A percentile compares a stretch with the other conserved stretches of the same genome.
phyloP scores from a whole-genome alignment of 2,113 vertebrate genomes.

The Gallinago media region DNA sequence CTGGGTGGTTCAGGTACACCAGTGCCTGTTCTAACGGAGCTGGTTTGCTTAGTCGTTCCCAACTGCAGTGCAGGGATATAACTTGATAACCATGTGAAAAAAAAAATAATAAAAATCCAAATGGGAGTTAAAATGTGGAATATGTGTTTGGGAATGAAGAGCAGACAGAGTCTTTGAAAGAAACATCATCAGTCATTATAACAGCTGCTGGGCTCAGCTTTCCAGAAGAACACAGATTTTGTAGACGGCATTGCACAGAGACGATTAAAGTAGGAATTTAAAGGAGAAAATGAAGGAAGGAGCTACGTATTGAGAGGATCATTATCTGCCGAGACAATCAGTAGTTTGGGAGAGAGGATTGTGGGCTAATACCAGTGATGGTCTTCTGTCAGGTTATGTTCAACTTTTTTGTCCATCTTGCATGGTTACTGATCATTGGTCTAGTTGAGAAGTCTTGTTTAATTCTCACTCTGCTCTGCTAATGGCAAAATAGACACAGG shows the following conservation, averaged over 20 bases:
- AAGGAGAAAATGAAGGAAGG: not conserved
- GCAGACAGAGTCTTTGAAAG: not conserved
- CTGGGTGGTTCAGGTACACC: accelerated
- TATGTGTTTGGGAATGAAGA: not conserved
- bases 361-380: not conserved
- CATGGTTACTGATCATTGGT: not conserved
- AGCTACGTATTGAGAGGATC: not conserved
- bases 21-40: not conserved
- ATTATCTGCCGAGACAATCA: not conserved
- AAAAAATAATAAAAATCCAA: not conserved
- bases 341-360: not conserved
- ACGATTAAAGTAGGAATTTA: not conserved
- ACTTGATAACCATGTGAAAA: no score
- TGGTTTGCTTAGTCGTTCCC: not conserved
- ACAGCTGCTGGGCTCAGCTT: not conserved
- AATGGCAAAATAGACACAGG: not conserved
- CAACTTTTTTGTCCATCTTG: not conserved
- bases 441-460: not conserved
- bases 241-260: not conserved
- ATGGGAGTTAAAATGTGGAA: not conserved
- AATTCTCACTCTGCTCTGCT: not conserved
- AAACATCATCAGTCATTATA: not conserved
- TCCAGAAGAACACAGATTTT: not conserved
- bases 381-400: accelerated
- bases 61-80: not conserved